Percentiles rank a stretch among this genome's conserved stretches.
These are phyloP conservation scores for Temnothorax rugatulus DNA, from an alignment of 2,888 invertebrate species.

Conservation along the genomic window DNA sequence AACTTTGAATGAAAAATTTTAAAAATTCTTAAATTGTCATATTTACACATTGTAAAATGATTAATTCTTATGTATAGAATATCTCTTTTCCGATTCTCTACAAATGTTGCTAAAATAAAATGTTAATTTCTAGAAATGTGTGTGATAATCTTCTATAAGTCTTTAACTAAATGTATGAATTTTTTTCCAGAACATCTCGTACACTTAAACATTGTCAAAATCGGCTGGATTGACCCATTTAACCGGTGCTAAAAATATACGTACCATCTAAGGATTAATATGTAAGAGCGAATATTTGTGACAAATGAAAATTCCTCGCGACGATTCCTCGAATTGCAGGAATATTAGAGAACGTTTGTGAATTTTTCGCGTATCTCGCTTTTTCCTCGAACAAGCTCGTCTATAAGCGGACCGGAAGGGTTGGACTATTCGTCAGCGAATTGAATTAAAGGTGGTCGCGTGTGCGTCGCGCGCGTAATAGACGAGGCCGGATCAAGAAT, in stretches of 20 bases:
- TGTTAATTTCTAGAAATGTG: too few species aligned
- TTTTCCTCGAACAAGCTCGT: not conserved
- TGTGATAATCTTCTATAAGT: too few species aligned
- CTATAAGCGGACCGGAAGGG: not conserved
- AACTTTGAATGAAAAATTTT: not conserved
- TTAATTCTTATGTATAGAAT: not conserved
- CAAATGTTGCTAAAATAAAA: not conserved
- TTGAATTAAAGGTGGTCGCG: slow-evolving; percentile 21
- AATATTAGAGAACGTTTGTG: not conserved
- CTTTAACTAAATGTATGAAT: too few species aligned
- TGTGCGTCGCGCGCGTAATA: slow-evolving; percentile 60
- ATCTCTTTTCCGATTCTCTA: not conserved
- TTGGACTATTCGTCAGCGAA: slow-evolving; percentile 15
- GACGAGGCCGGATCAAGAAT: slow-evolving; percentile 73
- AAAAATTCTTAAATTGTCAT: not conserved
- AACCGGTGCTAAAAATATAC: not conserved
- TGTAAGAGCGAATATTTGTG: not conserved
- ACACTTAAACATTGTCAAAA: not conserved
- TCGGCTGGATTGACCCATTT: not conserved
- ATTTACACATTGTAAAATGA: not conserved
- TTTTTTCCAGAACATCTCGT: too few species aligned
- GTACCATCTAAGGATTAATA: not conserved
- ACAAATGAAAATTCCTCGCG: not conserved
- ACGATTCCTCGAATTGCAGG: not conserved
- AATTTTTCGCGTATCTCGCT: not conserved